Percentiles rank a stretch among this genome's conserved stretches.
These are phyloP conservation scores for Heliconius hortense DNA, from an alignment of 2,888 invertebrate genomes.

Conservation along the genomic window DNA sequence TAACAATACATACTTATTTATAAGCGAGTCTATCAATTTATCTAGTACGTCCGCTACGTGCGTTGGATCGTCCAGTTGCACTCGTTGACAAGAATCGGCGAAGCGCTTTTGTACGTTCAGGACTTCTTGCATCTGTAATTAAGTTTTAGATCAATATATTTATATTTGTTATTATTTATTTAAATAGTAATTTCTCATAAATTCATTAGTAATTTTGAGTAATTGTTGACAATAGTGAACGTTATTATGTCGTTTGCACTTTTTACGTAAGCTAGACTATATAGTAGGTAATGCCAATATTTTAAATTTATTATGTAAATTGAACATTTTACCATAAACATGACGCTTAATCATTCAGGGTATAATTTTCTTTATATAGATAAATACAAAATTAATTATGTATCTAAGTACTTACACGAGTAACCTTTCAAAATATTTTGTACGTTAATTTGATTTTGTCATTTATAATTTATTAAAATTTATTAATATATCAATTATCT, in stretches of 20 bases:
- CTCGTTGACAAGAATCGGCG: conserved; percentile 84
- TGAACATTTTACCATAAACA: neutral
- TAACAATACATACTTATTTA: conserved; percentile 79
- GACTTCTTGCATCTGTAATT: conserved; percentile 81
- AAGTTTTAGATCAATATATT: conserved; percentile 3
- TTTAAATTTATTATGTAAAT: conserved; percentile 10
- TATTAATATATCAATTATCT: conserved; percentile 28
- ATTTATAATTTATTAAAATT: conserved; percentile 24
- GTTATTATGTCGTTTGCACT: neutral
- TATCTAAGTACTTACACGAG: neutral
- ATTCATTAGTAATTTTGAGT: neutral
- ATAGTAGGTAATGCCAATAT: neutral
- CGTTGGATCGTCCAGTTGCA: conserved; percentile 84
- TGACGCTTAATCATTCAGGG: neutral
- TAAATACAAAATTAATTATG: conserved; percentile 16
- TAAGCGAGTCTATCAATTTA: conserved; percentile 83
- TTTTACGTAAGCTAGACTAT: neutral
- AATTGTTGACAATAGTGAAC: neutral
- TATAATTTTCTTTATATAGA: conserved; percentile 2
- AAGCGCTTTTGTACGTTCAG: conserved; percentile 84
- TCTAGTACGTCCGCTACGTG: conserved; percentile 84
- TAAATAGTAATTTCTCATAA: too few species aligned
- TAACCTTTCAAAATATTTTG: conserved; percentile 3
- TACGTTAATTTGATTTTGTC: conserved; percentile 12
- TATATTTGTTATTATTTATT: neutral